Conservation (phyloP, 2,888 invertebrate species). For the Tipula confusa region DNA sequence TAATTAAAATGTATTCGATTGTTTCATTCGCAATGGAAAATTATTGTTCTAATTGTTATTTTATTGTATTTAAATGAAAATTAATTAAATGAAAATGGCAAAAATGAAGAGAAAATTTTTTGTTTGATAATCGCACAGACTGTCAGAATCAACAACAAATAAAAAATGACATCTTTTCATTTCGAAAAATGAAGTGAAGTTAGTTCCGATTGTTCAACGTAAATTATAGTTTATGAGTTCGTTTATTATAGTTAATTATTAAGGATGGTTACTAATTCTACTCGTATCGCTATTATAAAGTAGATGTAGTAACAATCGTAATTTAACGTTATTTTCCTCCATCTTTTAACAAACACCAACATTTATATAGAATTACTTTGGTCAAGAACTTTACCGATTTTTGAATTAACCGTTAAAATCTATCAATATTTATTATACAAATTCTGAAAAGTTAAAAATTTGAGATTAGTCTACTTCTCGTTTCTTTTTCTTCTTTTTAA, state of each 20-base stretch:
- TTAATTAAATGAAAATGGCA: background rate
- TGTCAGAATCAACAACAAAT: conserved; percentile 20
- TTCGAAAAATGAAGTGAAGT: background rate
- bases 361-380: too few species aligned
- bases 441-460: too few species aligned
- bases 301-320: too few species aligned
- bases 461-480: background rate
- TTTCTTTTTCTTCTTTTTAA: background rate
- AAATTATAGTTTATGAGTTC: background rate
- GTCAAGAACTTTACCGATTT: too few species aligned
- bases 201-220: background rate
- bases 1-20: background rate
- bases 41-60: background rate
- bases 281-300: too few species aligned
- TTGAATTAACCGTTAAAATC: too few species aligned
- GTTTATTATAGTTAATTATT: background rate
- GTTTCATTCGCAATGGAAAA: background rate
- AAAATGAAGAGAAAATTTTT: background rate
- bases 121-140: background rate
- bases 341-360: too few species aligned
- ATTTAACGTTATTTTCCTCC: too few species aligned
- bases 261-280: background rate
- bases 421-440: too few species aligned
- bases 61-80: background rate
- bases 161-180: background rate